Percentiles rank a stretch among this genome's conserved stretches.
phyloP scores from a whole-genome alignment of 2,113 vertebrate genomes.

The Motacilla tschutschensis region DNA sequence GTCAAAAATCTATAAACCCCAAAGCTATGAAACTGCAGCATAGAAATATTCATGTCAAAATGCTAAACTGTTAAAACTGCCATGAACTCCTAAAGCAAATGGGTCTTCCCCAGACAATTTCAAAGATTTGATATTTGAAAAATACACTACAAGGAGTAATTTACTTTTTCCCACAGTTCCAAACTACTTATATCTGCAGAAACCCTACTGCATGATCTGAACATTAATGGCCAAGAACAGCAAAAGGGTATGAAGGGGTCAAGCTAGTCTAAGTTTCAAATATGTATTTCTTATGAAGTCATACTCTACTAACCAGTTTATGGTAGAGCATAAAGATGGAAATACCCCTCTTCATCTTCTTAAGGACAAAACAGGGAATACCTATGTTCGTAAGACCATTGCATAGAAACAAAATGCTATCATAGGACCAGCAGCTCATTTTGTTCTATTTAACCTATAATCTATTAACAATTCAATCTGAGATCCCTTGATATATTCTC shows the following conservation, averaged over 20 bases:
- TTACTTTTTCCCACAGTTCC: not conserved
- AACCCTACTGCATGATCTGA: not conserved
- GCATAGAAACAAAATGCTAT: not conserved
- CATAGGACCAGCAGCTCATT: not conserved
- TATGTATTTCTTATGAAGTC: not conserved
- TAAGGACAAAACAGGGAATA: not conserved
- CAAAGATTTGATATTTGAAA: not conserved
- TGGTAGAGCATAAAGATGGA: not conserved
- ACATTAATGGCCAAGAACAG: not conserved
- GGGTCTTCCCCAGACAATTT: not conserved
- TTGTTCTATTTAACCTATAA: not conserved
- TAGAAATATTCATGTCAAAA: not conserved
- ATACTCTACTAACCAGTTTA: not conserved
- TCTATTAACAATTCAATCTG: not conserved
- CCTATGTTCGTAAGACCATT: not conserved
- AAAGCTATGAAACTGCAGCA: not conserved
- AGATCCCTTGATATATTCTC: not conserved
- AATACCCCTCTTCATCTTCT: not conserved
- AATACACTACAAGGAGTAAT: not conserved
- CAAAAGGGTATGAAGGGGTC: not conserved
- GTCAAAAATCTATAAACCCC: not conserved
- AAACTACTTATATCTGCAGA: not conserved
- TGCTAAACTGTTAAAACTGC: not conserved
- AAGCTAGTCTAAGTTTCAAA: not conserved
- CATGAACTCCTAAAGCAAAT: not conserved